Conservation (phyloP, 1,140 invertebrate genomes). For the Hetaerina americana region DNA sequence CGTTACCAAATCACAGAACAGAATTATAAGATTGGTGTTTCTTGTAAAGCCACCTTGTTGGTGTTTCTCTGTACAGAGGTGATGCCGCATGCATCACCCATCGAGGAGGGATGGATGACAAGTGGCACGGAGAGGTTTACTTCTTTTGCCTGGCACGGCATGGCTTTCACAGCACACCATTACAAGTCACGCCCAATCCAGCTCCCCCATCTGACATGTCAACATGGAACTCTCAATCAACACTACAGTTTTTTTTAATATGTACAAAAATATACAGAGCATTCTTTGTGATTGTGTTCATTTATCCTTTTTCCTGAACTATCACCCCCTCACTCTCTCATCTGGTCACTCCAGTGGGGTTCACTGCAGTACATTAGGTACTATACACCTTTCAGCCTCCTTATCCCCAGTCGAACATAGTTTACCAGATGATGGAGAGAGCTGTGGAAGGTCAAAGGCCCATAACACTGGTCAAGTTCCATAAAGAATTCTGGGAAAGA, state of each 20-base stretch:
- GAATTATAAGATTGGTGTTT: background rate
- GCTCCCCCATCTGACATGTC: no score
- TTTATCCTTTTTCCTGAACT: background rate
- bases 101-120: no score
- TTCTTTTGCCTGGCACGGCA: no score
- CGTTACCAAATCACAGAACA: background rate
- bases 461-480: constrained; percentile 55
- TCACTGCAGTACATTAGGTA: background rate
- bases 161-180: background rate
- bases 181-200: no score
- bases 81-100: no score
- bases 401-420: constrained; percentile 58
- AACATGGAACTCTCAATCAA: no score
- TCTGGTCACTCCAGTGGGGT: no score
- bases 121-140: no score
- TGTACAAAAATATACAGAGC: background rate
- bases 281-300: background rate
- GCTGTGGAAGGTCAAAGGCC: constrained; percentile 60
- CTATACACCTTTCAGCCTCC: constrained; percentile 29
- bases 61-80: no score
- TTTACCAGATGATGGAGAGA: constrained; percentile 57
- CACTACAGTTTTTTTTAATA: no score
- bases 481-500: constrained; percentile 63
- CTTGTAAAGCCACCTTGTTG: no score
- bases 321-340: background rate